These are phyloP conservation scores for Protosalanx chinensis DNA, from an alignment of 2,797 vertebrate genomes.

Conservation along the genomic window DNA sequence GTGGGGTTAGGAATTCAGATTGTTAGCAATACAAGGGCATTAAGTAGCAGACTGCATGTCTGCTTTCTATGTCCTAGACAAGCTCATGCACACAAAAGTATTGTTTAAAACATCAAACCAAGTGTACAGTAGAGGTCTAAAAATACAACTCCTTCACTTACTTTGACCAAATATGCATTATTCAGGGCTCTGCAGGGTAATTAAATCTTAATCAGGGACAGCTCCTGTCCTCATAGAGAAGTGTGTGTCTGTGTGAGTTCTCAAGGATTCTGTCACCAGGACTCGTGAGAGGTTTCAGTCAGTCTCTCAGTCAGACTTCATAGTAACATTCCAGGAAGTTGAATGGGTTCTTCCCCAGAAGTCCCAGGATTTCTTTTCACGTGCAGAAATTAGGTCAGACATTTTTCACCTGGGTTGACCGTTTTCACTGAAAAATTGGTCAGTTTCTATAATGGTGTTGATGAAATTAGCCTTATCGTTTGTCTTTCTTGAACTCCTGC, in stretches of 20 bases:
- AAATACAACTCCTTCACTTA: conserved; percentile 63
- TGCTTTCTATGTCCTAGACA: conserved; percentile 14
- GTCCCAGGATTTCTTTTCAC: too few species aligned
- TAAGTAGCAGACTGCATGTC: not conserved
- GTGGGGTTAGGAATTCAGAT: not conserved
- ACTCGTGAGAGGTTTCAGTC: not conserved
- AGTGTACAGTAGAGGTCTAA: conserved; percentile 64
- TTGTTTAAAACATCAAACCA: conserved; percentile 41
- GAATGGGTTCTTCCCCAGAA: too few species aligned
- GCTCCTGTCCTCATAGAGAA: conserved; percentile 46
- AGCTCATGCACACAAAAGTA: conserved; percentile 36
- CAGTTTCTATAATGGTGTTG: too few species aligned
- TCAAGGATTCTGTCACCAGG: conserved; percentile 8
- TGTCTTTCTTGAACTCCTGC: too few species aligned
- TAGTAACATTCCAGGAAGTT: not conserved
- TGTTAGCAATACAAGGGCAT: not conserved
- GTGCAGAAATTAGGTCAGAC: too few species aligned
- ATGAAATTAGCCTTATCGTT: too few species aligned
- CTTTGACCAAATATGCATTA: conserved; percentile 68
- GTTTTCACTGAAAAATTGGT: too few species aligned
- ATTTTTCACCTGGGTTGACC: too few species aligned
- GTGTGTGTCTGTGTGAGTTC: conserved; percentile 7
- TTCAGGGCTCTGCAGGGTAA: conserved; percentile 69
- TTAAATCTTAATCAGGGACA: conserved; percentile 73
- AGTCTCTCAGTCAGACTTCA: not conserved